Evolutionary conservation across 1,140 invertebrate species (phyloP).

Genomic region (Brachionus calyciflorus): DNA sequence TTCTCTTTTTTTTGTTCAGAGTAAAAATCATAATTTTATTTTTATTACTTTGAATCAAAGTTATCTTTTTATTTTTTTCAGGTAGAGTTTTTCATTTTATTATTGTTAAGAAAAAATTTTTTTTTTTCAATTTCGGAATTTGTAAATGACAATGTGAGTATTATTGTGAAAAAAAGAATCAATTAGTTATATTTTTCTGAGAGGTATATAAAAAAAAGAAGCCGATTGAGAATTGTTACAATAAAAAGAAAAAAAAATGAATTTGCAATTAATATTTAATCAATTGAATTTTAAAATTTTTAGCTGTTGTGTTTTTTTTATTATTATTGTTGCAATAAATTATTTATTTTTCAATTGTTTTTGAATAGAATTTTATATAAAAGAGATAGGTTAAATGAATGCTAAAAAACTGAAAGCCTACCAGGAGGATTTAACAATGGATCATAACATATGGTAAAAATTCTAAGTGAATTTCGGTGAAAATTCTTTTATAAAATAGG

Average conservation of each 20-base stretch:
- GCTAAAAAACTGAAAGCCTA: no score
- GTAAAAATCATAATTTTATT: no score
- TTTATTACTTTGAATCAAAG: neutral
- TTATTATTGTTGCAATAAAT: neutral
- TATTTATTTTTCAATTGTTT: no score
- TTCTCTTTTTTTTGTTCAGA: neutral
- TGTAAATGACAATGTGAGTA: constrained; percentile 12
- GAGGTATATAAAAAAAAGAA: neutral
- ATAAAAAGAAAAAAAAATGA: neutral
- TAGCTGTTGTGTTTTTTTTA: neutral
- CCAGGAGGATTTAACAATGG: no score
- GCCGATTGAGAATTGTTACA: constrained; percentile 28
- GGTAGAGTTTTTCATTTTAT: constrained; percentile 27
- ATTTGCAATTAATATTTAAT: constrained; percentile 34
- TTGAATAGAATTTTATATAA: no score
- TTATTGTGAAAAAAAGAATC: neutral
- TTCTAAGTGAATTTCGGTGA: no score
- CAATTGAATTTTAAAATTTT: neutral
- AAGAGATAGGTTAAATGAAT: no score
- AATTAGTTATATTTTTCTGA: constrained; percentile 22
- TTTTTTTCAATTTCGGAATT: neutral
- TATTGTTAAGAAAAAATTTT: no score
- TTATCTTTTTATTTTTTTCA: no score
- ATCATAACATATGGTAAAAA: no score
- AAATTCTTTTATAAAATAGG: no score